These are phyloP conservation scores for Chrosomus eos DNA, from an alignment of 2,797 vertebrate species.

Conservation along the genomic window DNA sequence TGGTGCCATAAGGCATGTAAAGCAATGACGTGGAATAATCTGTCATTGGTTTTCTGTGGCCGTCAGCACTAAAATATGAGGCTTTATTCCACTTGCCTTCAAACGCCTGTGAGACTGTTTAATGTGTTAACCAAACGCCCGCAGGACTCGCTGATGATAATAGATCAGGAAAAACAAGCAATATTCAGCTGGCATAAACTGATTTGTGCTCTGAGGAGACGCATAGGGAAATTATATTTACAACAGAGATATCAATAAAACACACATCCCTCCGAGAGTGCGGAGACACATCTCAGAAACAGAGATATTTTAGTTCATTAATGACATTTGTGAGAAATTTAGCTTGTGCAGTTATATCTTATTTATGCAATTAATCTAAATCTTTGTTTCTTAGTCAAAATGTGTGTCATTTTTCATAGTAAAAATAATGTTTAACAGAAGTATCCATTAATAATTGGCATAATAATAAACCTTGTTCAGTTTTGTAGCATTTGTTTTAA, in stretches of 20 bases:
- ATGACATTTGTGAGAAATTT: background rate
- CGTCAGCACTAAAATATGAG: slow-evolving; percentile 82
- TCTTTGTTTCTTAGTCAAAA: background rate
- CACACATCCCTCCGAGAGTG: background rate
- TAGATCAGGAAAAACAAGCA: slow-evolving; percentile 78
- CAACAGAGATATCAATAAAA: slow-evolving; percentile 79
- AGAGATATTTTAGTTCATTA: slow-evolving; percentile 55
- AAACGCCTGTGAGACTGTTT: slow-evolving; percentile 79
- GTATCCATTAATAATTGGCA: background rate
- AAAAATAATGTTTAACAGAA: background rate
- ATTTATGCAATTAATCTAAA: background rate
- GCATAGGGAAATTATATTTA: slow-evolving; percentile 78
- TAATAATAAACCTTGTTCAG: background rate
- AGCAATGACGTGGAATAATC: slow-evolving; percentile 77
- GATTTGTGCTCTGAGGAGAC: slow-evolving; percentile 80
- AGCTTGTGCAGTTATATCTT: background rate
- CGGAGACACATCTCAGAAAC: slow-evolving; percentile 7
- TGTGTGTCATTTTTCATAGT: background rate
- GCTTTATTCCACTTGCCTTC: slow-evolving; percentile 74
- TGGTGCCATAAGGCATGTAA: slow-evolving; percentile 72
- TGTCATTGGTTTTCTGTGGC: slow-evolving; percentile 80
- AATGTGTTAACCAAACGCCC: slow-evolving; percentile 78
- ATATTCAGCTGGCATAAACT: slow-evolving; percentile 79
- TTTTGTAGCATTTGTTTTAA: too few species aligned
- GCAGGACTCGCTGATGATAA: slow-evolving; percentile 77